Evolutionary conservation across 2,888 invertebrate species (phyloP), one percentile per base, ranked within the genome.

Genomic region (Macropis europaea): DNA sequence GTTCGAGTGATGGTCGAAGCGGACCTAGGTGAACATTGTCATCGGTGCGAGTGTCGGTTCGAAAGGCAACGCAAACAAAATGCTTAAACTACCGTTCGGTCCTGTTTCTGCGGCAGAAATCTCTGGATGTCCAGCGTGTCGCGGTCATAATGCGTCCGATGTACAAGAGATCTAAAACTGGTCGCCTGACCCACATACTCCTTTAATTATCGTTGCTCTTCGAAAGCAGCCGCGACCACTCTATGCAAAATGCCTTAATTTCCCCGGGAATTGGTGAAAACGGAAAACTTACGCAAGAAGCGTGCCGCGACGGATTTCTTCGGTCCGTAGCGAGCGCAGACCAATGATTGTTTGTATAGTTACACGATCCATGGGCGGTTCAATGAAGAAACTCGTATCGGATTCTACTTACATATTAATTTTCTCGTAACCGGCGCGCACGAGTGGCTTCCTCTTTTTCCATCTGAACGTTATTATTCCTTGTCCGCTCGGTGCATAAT

Each of bases 61-160:
- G 71, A 71, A 71, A 71, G 71, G 36, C 52, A 72, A 13, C 9
- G 52, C 32, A 57, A 72, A 36, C 50, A 72, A 70, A 57, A 72
- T 30, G 70, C 3, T 62, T 34, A 42, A 69, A 69, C 13, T 62
- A 69, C 57, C 70, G 70, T 53, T 42, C 34, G 47, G 26, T 59
- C 28, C 30, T 50, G 59, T 66, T 60, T 56, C 45, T 42, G n/a
- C 17, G 5, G n/a, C 52, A 52, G 36, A 52, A 34, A 59, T 56
- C 45, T n/a, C 15, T 6, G 22, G 50, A 56, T 43, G 43, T 17
- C 17, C 26, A 38, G 7, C 15, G 34, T 22, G 59, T 38, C 28
- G 28, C 19, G 34, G 26, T 13, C 32, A n/a, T 9, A 17, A 32
- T 42, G 43, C 26, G 15, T 11, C 22, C 32, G 28, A 48, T 45